These are phyloP conservation scores for Antheraea yamamai DNA, from an alignment of 2,888 invertebrate genomes.

Conservation along the genomic window DNA sequence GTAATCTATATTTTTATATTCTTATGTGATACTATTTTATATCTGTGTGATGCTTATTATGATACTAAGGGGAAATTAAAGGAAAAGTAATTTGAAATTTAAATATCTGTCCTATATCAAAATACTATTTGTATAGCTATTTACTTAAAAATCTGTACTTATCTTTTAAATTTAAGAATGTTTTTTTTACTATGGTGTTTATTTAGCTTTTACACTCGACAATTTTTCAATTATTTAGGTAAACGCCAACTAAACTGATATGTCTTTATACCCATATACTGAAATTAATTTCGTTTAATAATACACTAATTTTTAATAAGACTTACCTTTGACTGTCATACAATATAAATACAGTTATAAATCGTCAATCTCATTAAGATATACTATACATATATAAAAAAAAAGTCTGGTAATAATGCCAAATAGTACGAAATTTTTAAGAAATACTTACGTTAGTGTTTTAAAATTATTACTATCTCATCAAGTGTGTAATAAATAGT, in stretches of 20 bases:
- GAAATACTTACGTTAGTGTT: background rate
- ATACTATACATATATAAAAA: conserved; percentile 5
- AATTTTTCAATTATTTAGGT: conserved; percentile 23
- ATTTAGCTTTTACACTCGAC: conserved; percentile 17
- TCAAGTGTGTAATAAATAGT: conserved; percentile 5
- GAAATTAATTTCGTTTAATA: background rate
- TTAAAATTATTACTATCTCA: conserved; percentile 11
- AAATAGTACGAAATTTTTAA: conserved; percentile 17
- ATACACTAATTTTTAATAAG: conserved; percentile 17
- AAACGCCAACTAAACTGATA: background rate
- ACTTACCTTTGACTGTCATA: conserved; percentile 18
- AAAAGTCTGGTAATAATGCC: conserved; percentile 24
- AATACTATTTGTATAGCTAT: conserved; percentile 12
- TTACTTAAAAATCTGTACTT: conserved; percentile 7
- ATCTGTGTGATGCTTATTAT: conserved; percentile 13
- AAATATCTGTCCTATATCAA: conserved; percentile 3
- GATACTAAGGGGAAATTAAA: background rate
- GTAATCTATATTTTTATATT: conserved; percentile 22
- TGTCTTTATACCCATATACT: background rate
- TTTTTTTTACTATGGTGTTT: conserved; percentile 20
- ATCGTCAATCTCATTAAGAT: conserved; percentile 2
- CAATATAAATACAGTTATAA: background rate
- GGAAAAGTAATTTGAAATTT: background rate
- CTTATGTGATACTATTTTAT: conserved; percentile 24
- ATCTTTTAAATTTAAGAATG: conserved; percentile 12